Evolutionary conservation across 2,113 vertebrate species (phyloP).

Genomic region (Urocitellus parryii): DNA sequence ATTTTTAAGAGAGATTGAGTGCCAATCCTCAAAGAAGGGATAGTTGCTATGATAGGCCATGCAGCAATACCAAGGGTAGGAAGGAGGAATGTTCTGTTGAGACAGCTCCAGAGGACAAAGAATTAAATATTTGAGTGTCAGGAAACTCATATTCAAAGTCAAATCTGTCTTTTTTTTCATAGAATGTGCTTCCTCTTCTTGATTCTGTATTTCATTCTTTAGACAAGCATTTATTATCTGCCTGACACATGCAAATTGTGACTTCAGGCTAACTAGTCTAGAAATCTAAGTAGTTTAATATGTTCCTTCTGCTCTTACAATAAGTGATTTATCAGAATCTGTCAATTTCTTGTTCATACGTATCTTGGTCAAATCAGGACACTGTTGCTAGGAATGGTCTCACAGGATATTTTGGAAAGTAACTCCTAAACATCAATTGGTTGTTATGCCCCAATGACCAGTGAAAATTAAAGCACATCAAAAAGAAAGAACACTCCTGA

Average conservation of each 20-base stretch:
- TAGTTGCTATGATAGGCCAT: neutral
- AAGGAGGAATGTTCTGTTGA: neutral
- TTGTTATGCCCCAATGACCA: neutral
- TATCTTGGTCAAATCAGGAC: constrained; percentile 47
- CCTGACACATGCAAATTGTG: neutral
- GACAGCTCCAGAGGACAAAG: neutral
- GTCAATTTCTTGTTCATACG: neutral
- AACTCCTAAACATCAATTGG: neutral
- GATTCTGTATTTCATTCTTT: neutral
- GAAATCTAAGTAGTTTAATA: neutral
- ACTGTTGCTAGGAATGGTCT: neutral
- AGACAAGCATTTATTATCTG: neutral
- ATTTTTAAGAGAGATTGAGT: constrained; percentile 36
- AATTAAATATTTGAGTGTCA: neutral
- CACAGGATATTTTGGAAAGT: neutral
- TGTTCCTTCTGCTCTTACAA: neutral
- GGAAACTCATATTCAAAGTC: neutral
- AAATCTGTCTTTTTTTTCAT: neutral
- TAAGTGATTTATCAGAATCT: neutral
- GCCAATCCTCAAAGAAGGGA: constrained; percentile 9
- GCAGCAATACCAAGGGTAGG: neutral
- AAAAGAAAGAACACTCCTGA: neutral
- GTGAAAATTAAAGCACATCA: neutral
- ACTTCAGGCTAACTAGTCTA: neutral
- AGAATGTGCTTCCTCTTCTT: neutral